Percentiles rank a stretch among this genome's conserved stretches.
phyloP scores from a whole-genome alignment of 2,888 invertebrate genomes.

The Polylopha cassiicola region DNA sequence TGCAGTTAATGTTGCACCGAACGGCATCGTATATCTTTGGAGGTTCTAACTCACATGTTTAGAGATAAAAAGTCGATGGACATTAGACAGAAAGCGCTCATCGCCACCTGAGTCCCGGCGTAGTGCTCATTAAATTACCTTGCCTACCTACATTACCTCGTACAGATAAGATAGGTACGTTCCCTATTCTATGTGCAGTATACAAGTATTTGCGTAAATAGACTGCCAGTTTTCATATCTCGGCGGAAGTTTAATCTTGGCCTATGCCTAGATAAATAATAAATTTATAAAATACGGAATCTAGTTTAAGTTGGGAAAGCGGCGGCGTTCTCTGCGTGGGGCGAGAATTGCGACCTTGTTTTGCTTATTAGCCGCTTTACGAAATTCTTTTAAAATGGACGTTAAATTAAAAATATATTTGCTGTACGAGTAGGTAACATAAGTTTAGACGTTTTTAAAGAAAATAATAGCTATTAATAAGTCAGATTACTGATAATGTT shows the following conservation, averaged over 20 bases:
- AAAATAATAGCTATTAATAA: no score
- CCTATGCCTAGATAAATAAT: conserved; percentile 22
- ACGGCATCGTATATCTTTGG: conserved; percentile 2
- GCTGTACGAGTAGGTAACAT: no score
- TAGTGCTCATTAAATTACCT: conserved; percentile 16
- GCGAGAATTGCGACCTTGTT: no score
- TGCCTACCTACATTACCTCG: conserved; percentile 19
- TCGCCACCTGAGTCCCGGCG: conserved; percentile 14
- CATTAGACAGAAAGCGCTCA: conserved; percentile 14
- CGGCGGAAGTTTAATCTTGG: conserved; percentile 20
- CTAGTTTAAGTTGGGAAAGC: conserved; percentile 2
- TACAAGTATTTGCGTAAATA: conserved; percentile 19
- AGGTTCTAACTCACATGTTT: conserved; percentile 5
- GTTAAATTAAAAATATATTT: no score
- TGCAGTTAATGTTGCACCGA: no score
- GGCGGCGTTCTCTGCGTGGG: no score
- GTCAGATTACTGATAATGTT: no score
- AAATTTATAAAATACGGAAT: conserved; percentile 18
- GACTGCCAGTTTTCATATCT: conserved; percentile 18
- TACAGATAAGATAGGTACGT: conserved; percentile 13
- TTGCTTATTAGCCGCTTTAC: no score
- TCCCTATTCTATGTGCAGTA: conserved; percentile 14
- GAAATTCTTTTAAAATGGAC: no score
- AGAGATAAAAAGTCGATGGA: conserved; percentile 13
- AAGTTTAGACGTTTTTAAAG: no score